A percentile compares a stretch with the other conserved stretches of the same genome.
Evolutionary conservation across 2,797 vertebrate species (phyloP).

Genomic region (Pelodytes ibericus): DNA sequence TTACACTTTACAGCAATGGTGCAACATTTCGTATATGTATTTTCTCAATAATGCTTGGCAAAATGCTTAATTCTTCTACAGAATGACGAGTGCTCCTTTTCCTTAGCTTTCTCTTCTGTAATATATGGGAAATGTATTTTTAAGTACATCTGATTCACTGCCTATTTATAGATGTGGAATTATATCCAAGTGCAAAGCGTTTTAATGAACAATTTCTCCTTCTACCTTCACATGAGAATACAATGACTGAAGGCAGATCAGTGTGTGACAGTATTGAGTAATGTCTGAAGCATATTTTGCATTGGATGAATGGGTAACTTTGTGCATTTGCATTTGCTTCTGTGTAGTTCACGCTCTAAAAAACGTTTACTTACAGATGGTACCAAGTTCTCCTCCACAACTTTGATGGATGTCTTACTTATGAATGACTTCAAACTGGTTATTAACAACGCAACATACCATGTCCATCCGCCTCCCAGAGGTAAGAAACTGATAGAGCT

Average conservation of each 20-base stretch:
- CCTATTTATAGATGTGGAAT: no score
- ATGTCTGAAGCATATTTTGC: no score
- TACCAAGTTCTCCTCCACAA: slow-evolving; percentile 74
- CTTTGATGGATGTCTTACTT: slow-evolving; percentile 79
- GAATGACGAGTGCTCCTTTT: no score
- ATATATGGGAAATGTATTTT: no score
- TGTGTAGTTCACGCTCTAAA: slow-evolving; percentile 3
- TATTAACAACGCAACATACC: slow-evolving; percentile 77
- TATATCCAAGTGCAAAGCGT: background rate
- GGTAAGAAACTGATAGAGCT: slow-evolving; percentile 68
- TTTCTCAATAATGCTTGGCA: no score
- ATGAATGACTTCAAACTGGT: slow-evolving; percentile 85
- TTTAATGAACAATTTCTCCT: background rate
- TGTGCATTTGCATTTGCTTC: background rate
- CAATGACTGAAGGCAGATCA: background rate
- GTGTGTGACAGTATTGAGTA: background rate
- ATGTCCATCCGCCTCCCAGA: slow-evolving; percentile 71
- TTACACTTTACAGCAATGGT: no score
- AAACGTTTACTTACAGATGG: slow-evolving; percentile 76
- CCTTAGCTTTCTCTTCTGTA: no score
- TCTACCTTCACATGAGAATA: background rate
- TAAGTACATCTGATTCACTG: no score
- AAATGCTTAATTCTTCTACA: no score
- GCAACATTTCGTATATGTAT: no score
- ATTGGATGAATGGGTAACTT: background rate